Conservation (phyloP, 2,797 vertebrate species). For the Myoxocephalus aenaeus region DNA sequence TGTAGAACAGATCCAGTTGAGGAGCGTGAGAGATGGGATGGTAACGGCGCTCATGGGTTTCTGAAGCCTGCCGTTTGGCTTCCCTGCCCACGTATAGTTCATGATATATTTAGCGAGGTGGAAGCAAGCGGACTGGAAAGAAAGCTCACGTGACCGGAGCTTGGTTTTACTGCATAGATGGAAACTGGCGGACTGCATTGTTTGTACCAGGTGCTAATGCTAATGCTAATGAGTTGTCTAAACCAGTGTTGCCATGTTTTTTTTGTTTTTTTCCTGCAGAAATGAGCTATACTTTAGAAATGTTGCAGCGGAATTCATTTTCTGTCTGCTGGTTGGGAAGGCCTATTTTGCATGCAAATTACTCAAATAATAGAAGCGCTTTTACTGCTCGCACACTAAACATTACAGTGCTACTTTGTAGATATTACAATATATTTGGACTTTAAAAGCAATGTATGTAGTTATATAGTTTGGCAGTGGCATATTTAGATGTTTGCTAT, state of each 20-base stretch:
- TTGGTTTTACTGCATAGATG: background rate
- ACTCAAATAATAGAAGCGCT: background rate
- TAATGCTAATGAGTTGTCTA: background rate
- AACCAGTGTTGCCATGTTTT: background rate
- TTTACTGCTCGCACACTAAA: background rate
- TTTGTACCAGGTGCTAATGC: background rate
- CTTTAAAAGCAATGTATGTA: too few species aligned
- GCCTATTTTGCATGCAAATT: background rate
- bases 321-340: background rate
- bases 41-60: constrained; percentile 18
- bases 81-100: background rate
- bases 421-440: too few species aligned
- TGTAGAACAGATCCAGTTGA: constrained; percentile 9
- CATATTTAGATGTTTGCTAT: too few species aligned
- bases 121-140: too few species aligned
- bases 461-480: too few species aligned
- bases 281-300: background rate
- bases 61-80: background rate
- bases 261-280: background rate
- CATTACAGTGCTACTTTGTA: too few species aligned
- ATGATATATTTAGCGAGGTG: background rate
- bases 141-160: background rate
- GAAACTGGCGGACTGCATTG: background rate
- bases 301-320: background rate
- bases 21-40: background rate